Evolutionary conservation across 2,797 vertebrate genomes (phyloP), one percentile per base, ranked within the genome.

Genomic region (Nasua narica): DNA sequence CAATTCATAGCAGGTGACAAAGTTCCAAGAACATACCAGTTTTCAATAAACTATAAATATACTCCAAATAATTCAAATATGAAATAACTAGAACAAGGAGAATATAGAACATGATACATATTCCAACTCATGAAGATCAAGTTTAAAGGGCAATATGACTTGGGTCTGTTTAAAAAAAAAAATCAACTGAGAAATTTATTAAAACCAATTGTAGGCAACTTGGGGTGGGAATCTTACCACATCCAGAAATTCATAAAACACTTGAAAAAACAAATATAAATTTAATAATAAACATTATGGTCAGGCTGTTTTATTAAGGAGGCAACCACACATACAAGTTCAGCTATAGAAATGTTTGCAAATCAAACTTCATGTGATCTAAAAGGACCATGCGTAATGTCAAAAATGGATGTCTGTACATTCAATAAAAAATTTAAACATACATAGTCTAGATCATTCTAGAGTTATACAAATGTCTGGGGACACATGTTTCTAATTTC

Each of bases 221-320:
- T 27, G 4, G 19, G 29, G 54, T 37, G 70, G 58, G 52, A 86
- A 78, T 90, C 48, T 97, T 88, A 91, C 37, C 37, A 89, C 92
- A 95, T 91, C 65, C 86, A 87, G 87, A 95, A 97, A 97, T 94
- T 96, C 97, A 97, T 96, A 90, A 96, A 97, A 97, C 97, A 97
- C 97, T 98, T 97, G 79, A 85, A 97, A 97, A 97, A 97, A 94
- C 81, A 60, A 97, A 81, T 97, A 96, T 98, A 95, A 95, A 97
- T 97, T 96, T 90, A 98, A 97, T 97, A 96, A 82, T 95, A 87
- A 95, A 97, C 97, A 92, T 21, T 96, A 91, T 90, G 96, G 95
- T 97, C 95, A 97, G 91, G 48, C 86, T 96, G 90, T 97, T 83
- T 83, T 90, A 93, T 96, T 96, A 94, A 90, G 96, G 92, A 98